These are phyloP conservation scores for Cyanistes caeruleus DNA, from an alignment of 2,113 vertebrate genomes.

Conservation along the genomic window DNA sequence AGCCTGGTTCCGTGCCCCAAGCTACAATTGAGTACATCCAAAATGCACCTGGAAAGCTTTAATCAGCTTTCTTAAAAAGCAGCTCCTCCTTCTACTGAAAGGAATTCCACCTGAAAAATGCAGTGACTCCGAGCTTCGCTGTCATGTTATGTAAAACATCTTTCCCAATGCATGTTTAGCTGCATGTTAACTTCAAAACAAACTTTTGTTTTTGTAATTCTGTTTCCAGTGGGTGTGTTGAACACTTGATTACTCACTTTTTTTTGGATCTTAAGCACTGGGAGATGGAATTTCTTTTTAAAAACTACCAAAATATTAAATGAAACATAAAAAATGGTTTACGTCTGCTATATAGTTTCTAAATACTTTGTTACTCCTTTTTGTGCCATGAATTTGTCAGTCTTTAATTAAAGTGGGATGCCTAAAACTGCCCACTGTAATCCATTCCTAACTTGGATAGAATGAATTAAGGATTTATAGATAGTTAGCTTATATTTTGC, in stretches of 20 bases:
- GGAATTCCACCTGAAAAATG: background rate
- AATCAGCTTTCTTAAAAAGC: background rate
- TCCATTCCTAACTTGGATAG: background rate
- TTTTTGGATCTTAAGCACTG: background rate
- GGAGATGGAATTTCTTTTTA: background rate
- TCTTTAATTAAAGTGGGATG: background rate
- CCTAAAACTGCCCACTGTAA: background rate
- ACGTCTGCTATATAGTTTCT: background rate
- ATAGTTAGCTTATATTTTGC: background rate
- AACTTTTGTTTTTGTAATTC: background rate
- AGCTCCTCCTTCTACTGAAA: background rate
- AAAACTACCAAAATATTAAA: background rate
- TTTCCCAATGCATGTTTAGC: background rate
- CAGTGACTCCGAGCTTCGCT: background rate
- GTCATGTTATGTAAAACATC: background rate
- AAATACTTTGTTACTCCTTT: background rate
- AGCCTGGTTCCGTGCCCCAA: background rate
- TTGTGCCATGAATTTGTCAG: background rate
- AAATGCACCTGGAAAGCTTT: background rate
- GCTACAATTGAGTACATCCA: background rate
- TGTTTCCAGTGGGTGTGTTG: background rate
- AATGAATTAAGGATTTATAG: background rate
- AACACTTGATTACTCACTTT: background rate
- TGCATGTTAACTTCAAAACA: background rate
- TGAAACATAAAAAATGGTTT: background rate